Evolutionary conservation across 92 coral and sea anemone genomes (phyloP), one percentile per base, ranked within the genome.

Genomic region (Porites lobata): DNA sequence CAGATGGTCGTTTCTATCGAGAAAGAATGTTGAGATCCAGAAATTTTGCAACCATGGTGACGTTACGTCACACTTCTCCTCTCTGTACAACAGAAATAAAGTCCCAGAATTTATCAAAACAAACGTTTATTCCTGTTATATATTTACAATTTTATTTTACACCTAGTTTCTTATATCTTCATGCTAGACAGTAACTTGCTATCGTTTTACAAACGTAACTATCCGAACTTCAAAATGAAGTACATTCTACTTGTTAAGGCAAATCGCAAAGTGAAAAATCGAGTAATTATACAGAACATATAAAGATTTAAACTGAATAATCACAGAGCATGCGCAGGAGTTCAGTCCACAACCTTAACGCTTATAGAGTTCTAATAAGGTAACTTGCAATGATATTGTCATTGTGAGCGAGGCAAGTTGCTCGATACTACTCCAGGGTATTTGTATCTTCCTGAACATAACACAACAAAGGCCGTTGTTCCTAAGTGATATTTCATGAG

Each of bases 171-270:
- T 57, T 43, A 47, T 8, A 19, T 10, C 57, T 47, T 50, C 32
- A 50, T 43, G 43, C 9, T 19, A 61, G 70, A 69, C 52, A 11
- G 19, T 76, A 58, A 11, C 38, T 57, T n/a, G 22, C 59, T 64
- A 65, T n/a, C 83, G 72, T 64, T 78, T 78, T 50, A 50, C 20
- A 78, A 62, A 78, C 71, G 47, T 14, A 10, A 29, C 24, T n/a
- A 63, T 7, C 47, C 53, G 1, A 18, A n/a, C 43, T 78, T 15
- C 72, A 43, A 63, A 65, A 19, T 19, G 72, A 78, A 65, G 72
- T 11, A 56, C 8, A 38, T 38, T 38, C 47, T 3, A 50, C 9
- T 18, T 62, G 13, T 43, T 63, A 18, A 4, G 8, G 11, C 22
- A 9, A 22, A 11, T 64, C 57, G 50, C 72, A 22, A 67, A 15